phyloP scores from a whole-genome alignment of 1,140 invertebrate genomes.

The Scaptodrosophila lebanonensis region DNA sequence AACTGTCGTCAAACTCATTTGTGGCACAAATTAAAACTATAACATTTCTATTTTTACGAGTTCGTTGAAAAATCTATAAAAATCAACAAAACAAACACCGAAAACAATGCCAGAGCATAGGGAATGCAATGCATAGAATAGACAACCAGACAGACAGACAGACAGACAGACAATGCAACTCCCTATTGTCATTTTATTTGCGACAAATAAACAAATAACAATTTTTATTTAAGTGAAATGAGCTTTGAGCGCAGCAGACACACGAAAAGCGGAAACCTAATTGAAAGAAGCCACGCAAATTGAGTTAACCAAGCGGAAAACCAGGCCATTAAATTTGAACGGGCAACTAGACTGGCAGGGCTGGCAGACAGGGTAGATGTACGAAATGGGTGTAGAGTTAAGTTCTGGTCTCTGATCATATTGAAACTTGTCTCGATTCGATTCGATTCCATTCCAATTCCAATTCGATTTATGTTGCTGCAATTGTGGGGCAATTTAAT shows the following conservation, averaged over 20 bases:
- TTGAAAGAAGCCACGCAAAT: slow-evolving; percentile 72
- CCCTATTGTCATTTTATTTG: slow-evolving; percentile 52
- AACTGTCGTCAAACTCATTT: slow-evolving; percentile 61
- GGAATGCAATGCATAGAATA: no score
- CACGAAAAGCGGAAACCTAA: slow-evolving; percentile 59
- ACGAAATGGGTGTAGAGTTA: slow-evolving; percentile 4
- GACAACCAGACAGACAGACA: background rate
- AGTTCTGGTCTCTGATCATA: slow-evolving; percentile 13
- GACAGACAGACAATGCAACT: background rate
- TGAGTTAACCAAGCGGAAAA: slow-evolving; percentile 74
- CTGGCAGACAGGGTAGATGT: background rate
- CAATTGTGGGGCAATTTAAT: slow-evolving; percentile 72
- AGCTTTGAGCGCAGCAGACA: slow-evolving; percentile 39
- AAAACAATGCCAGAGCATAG: no score
- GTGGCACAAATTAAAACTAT: slow-evolving; percentile 51
- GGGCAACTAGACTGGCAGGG: slow-evolving; percentile 18
- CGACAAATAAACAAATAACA: slow-evolving; percentile 67
- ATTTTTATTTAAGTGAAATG: slow-evolving; percentile 60
- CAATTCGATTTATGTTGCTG: slow-evolving; percentile 55
- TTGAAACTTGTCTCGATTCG: slow-evolving; percentile 18
- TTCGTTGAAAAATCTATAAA: slow-evolving; percentile 60
- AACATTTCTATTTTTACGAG: slow-evolving; percentile 72
- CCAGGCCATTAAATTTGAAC: slow-evolving; percentile 67
- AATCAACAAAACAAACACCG: slow-evolving; percentile 27
- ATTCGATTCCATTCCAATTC: slow-evolving; percentile 8